phyloP scores from a whole-genome alignment of 2,113 vertebrate species.

The Gymnocephalus cernua region DNA sequence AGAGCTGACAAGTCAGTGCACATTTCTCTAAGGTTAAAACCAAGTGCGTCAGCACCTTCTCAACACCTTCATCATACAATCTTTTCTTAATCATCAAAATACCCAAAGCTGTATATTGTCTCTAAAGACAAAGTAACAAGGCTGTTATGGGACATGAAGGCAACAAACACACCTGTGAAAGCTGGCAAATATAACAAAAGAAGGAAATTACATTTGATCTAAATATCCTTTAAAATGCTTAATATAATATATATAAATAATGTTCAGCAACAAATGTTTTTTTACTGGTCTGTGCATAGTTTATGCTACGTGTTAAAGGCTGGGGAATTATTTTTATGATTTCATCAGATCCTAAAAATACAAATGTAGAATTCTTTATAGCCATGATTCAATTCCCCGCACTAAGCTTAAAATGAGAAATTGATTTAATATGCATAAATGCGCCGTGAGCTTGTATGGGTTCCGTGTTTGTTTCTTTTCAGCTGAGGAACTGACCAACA shows the following conservation, averaged over 20 bases:
- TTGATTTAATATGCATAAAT: constrained; percentile 12
- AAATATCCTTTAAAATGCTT: not conserved
- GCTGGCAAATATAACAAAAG: not conserved
- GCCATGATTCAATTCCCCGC: not conserved
- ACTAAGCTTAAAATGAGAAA: not conserved
- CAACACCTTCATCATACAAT: constrained; percentile 5
- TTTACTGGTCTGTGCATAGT: not conserved
- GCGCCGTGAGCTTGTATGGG: not conserved
- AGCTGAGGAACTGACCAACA: constrained; percentile 13
- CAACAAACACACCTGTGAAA: not conserved
- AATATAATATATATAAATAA: not conserved
- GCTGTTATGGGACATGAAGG: not conserved
- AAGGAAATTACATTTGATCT: not conserved
- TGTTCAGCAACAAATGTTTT: not conserved
- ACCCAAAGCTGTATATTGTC: not conserved
- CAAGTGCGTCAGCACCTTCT: constrained; percentile 17
- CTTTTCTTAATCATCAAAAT: constrained; percentile 10
- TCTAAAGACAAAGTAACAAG: not conserved
- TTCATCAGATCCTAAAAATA: constrained; percentile 19
- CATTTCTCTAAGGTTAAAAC: constrained; percentile 23
- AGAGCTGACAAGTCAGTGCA: constrained; percentile 33
- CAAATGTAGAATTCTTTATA: not conserved
- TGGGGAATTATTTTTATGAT: not conserved
- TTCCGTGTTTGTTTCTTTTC: constrained; percentile 4
- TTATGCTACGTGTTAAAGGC: not conserved